A percentile compares a stretch with the other conserved stretches of the same genome.
Conservation (phyloP, 2,888 invertebrate species). For the Zygogramma bicolorata region DNA sequence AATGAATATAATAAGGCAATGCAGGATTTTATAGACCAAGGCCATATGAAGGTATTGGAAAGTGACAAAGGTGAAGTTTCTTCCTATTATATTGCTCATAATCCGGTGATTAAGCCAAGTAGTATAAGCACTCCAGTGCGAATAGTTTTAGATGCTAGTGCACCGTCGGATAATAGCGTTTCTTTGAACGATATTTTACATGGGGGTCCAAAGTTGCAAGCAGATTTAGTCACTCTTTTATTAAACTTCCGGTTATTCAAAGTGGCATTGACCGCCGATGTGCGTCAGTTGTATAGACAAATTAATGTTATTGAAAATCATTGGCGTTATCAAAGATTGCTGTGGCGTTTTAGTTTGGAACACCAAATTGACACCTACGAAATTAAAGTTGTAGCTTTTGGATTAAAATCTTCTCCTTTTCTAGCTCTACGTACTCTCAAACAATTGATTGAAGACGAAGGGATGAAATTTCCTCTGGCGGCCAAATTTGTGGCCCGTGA, state of each 20-base stretch:
- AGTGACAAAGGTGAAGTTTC: not conserved
- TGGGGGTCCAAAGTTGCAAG: slow-evolving; percentile 2
- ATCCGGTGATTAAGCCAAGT: not conserved
- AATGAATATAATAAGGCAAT: slow-evolving; percentile 13
- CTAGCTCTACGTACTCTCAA: slow-evolving; percentile 15
- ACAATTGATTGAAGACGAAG: not conserved
- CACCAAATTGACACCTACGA: slow-evolving; percentile 10
- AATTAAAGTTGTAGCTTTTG: slow-evolving; percentile 18
- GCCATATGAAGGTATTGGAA: slow-evolving; percentile 3
- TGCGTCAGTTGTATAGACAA: slow-evolving; percentile 2
- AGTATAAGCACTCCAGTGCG: slow-evolving; percentile 12
- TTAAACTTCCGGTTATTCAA: slow-evolving; percentile 12
- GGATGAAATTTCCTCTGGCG: not conserved
- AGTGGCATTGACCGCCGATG: slow-evolving; percentile 8
- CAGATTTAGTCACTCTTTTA: slow-evolving; percentile 3
- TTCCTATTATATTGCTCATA: slow-evolving; percentile 5
- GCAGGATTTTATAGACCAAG: slow-evolving; percentile 19
- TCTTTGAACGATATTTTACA: slow-evolving; percentile 16
- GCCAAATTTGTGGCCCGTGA: not conserved
- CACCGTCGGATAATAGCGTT: not conserved
- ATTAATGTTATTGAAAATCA: not conserved
- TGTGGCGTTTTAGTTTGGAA: slow-evolving; percentile 9
- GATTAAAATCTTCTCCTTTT: slow-evolving; percentile 21
- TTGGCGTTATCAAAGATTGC: slow-evolving; percentile 11
- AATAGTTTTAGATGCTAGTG: slow-evolving; percentile 16